Base-by-base conservation (phyloP, 2,888 invertebrate genomes). In the Temnothorax unifasciatus region DNA sequence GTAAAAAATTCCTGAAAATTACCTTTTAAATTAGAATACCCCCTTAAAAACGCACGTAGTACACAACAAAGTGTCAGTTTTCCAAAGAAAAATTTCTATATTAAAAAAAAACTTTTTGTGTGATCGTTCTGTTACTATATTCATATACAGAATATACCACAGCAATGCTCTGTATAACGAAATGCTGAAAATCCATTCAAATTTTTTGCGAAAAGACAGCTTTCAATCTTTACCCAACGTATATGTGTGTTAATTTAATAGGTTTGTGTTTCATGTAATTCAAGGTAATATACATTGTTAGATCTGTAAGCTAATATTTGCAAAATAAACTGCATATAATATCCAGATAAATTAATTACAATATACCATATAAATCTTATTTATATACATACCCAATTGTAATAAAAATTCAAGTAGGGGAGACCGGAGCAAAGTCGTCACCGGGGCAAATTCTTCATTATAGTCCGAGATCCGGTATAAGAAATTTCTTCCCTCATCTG, bases 401-500 rank as follows among this genome's bases (percentile, higher is more conserved):
- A 3, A 75, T 74, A 74, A 61, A 75, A 61, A 71, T 54, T 34
- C 15, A 6, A 34, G 18, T 29, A 29, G 29, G 29, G 29, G 29
- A 29, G 29, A 29, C 29, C 29, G 29, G 29, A 3, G 29, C 29
- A 29, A 29, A 29, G 29, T 29, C 29, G 29, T 29, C 29, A 29
- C 29, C 29, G 2, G 2, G 29, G 29, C 29, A 0, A 29, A 29
- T 2, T 29, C 29, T 2, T n/a, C n/a, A n/a, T n/a, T n/a, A n/a
- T n/a, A n/a, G n/a, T n/a, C n/a, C n/a, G n/a, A n/a, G n/a, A n/a
- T n/a, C n/a, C n/a, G n/a, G n/a, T n/a, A n/a, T n/a, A n/a, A n/a
- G n/a, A n/a, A n/a, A n/a, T n/a, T n/a, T n/a, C n/a, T n/a, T n/a
- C n/a, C n/a, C n/a, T n/a, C n/a, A n/a, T n/a, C n/a, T n/a, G n/a